phyloP scores from a whole-genome alignment of 2,797 vertebrate genomes.

The Danio jaintianensis region DNA sequence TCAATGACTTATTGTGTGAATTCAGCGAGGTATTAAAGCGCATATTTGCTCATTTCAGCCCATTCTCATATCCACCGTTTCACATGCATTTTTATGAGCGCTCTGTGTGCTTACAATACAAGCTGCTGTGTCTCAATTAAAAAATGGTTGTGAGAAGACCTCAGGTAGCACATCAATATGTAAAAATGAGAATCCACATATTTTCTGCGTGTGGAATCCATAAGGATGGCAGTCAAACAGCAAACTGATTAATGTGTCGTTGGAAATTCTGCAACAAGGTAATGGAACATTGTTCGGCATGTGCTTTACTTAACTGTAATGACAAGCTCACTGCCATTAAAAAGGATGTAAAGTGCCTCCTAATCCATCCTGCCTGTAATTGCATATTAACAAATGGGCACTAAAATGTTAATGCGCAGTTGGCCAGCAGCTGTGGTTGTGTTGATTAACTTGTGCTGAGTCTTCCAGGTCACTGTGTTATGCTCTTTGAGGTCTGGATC shows the following conservation, averaged over 20 bases:
- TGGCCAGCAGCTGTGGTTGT: conserved; percentile 40
- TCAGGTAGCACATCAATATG: conserved; percentile 32
- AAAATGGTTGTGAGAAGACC: conserved; percentile 31
- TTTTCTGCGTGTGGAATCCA: conserved; percentile 11
- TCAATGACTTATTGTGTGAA: conserved; percentile 58
- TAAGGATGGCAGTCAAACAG: conserved; percentile 23
- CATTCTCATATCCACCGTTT: conserved; percentile 23
- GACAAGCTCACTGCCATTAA: conserved; percentile 52
- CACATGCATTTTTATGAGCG: conserved; percentile 53
- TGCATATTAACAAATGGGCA: conserved; percentile 65
- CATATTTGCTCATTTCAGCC: conserved; percentile 54
- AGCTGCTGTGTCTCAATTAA: conserved; percentile 41
- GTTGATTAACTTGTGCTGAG: conserved; percentile 46
- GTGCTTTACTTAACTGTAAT: conserved; percentile 52
- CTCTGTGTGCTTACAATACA: conserved; percentile 22
- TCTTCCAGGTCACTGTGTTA: conserved; percentile 20
- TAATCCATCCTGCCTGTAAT: conserved; percentile 61
- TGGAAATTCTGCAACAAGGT: conserved; percentile 37
- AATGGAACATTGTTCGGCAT: conserved; percentile 48
- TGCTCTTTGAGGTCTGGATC: conserved; percentile 2
- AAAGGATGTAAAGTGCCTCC: conserved; percentile 56
- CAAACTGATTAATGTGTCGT: conserved; percentile 50
- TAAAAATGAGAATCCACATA: conserved; percentile 22
- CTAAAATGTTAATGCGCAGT: conserved; percentile 59
- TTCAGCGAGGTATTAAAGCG: conserved; percentile 51